These are phyloP conservation scores for Cephalopholis sonnerati DNA, from an alignment of 2,113 vertebrate species.

Conservation along the genomic window DNA sequence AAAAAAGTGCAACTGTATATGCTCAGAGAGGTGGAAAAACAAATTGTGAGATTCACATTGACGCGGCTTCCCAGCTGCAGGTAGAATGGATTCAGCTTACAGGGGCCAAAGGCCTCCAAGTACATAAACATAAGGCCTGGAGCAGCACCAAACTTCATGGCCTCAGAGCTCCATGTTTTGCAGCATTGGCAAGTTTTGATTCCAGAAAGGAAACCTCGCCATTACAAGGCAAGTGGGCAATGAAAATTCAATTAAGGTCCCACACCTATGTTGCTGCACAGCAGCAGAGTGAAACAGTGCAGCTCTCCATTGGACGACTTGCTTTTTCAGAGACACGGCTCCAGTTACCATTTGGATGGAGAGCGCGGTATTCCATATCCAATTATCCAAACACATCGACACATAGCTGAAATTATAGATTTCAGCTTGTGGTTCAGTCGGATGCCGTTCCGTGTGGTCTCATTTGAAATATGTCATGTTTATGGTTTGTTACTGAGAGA, in stretches of 20 bases:
- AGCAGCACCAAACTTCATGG: conserved; percentile 46
- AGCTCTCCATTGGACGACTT: conserved; percentile 1
- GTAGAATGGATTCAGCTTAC: conserved; percentile 54
- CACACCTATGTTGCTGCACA: conserved; percentile 55
- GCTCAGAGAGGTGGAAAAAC: conserved; percentile 58
- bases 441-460: conserved; percentile 40
- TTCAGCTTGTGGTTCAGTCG: conserved; percentile 37
- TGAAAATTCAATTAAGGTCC: conserved; percentile 66
- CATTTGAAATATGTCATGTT: conserved; percentile 53
- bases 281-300: conserved; percentile 43
- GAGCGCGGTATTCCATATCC: conserved; percentile 35
- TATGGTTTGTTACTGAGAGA: conserved; percentile 38
- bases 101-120: conserved; percentile 34
- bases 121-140: conserved; percentile 65
- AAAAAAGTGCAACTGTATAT: conserved; percentile 24
- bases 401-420: conserved; percentile 52
- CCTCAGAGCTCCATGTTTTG: conserved; percentile 49
- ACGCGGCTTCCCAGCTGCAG: conserved; percentile 38
- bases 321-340: conserved; percentile 28
- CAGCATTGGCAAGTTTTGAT: conserved; percentile 53
- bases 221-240: conserved; percentile 67
- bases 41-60: conserved; percentile 40
- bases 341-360: conserved; percentile 48
- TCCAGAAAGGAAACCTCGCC: conserved; percentile 68
- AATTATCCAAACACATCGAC: conserved; percentile 57